Base-by-base conservation (phyloP, 2,888 invertebrate genomes). In the Axea sp. region DNA sequence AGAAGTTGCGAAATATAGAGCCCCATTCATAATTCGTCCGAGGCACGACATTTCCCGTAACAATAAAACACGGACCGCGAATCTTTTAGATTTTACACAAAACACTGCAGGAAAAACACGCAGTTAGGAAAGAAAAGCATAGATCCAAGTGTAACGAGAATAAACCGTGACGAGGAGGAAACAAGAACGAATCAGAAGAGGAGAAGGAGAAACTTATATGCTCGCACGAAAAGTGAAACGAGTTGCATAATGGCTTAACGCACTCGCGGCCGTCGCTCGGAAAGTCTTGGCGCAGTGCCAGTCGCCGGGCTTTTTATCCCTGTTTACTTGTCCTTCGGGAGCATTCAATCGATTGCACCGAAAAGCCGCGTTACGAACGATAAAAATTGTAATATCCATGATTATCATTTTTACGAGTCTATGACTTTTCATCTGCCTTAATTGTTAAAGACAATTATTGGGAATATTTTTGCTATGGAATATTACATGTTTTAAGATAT, bases 211-310 rank as follows among this genome's bases (percentile, higher is more conserved):
- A 60, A 57, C 39, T 41, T 75, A 69, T 75, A 73, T 60, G 68
- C 72, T 59, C 47, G 62, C 67, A 62, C 64, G 76, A 73, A 68
- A 75, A 75, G 68, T 73, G 75, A 76, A 75, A 75, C 73, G 76
- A 74, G 68, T 75, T 81, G 77, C 79, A 79, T 80, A 81, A 82
- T 77, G 74, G 77, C 77, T 74, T 77, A 76, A 75, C 78, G 77
- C 72, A 77, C 76, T 75, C 73, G 71, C 71, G 74, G 65, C 69
- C 68, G 55, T 59, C 71, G 59, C 77, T 76, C 79, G 78, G 68
- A 39, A 76, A 59, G 73, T 72, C 30, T 69, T 78, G 78, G 55
- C 77, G 49, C 51, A 37, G 8, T 57, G 77, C 77, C 77, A 77
- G 67, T 8, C 39, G 65, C 26, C 60, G 39, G 53, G 53, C 73